Base-by-base conservation (phyloP, 2,888 invertebrate genomes). In the Adineta ricciae region DNA sequence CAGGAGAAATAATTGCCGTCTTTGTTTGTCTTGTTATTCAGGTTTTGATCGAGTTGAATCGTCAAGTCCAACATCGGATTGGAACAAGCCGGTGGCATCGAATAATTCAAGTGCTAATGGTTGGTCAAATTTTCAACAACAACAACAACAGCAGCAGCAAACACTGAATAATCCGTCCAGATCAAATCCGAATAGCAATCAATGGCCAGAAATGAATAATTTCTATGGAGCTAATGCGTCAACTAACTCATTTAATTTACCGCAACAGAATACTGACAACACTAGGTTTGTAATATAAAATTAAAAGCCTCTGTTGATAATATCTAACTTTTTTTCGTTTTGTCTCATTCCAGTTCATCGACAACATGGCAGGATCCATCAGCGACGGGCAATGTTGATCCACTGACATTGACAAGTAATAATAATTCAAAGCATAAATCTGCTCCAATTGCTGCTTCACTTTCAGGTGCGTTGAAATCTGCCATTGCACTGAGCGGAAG, bases 161-260 rank as follows among this genome's bases (percentile, higher is more conserved):
- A 64, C 64, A 36, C 0, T 32, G 36, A 78, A 24, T 78, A 78
- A 78, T 78, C 38, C 78, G 78, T 78, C 78, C 41, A 78, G 41
- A 78, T 41, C 41, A 78, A 78, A 64, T 64, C 19, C 78, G n/a
- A 78, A 41, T 41, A 78, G 19, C 41, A 78, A 78, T 41, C 78
- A 78, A 78, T 78, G 78, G 78, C 78, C 78, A 64, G 64, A 64
- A 64, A 64, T 64, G 64, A 64, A 64, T 32, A 64, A 64, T 36
- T 64, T 64, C 64, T 64, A 64, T 64, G 64, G 64, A 64, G 5
- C 64, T 64, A 64, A 64, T 64, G 32, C 64, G 32, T 41, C 41
- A 78, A 8, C 41, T 1, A 78, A 78, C 41, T 5, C 38, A n/a
- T 41, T 41, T 41, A 41, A n/a, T 78, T 41, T 78, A 41, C 2